These are phyloP conservation scores for Paramormyrops kingsleyae DNA, from an alignment of 2,113 vertebrate genomes.

Conservation along the genomic window DNA sequence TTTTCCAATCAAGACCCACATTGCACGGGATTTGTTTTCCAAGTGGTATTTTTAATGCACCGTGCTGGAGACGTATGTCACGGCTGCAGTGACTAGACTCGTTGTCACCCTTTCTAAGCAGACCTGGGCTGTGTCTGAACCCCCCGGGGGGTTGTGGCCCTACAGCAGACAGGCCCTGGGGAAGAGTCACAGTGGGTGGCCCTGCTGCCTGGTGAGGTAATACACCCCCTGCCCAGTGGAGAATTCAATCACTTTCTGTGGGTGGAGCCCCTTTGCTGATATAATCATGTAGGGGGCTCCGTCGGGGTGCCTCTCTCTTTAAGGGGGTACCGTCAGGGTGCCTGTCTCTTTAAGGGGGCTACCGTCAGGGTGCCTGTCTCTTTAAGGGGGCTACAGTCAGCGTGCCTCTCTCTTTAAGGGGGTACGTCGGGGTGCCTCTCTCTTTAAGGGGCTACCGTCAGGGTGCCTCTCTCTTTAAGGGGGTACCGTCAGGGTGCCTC, in stretches of 20 bases:
- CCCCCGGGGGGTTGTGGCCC: background rate
- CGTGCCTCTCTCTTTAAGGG: background rate
- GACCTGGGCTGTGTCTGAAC: background rate
- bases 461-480: background rate
- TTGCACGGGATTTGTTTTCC: background rate
- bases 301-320: background rate
- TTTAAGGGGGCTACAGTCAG: background rate
- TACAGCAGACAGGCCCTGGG: background rate
- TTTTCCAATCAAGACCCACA: background rate
- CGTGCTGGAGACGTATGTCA: background rate
- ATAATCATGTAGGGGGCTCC: conserved; percentile 36
- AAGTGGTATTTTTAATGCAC: background rate
- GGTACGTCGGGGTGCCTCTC: background rate
- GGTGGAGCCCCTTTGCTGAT: conserved; percentile 45
- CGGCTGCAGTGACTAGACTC: background rate
- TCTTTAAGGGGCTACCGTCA: background rate
- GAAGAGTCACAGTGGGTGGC: conserved; percentile 48
- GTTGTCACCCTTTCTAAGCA: background rate
- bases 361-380: background rate
- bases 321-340: background rate
- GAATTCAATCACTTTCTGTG: conserved; percentile 48
- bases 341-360: background rate
- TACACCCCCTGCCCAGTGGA: conserved; percentile 53
- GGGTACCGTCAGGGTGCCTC: background rate
- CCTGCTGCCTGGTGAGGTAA: conserved; percentile 42